Percentiles rank a stretch among this genome's conserved stretches.
phyloP scores from a whole-genome alignment of 2,797 vertebrate genomes.

The Chanos chanos region DNA sequence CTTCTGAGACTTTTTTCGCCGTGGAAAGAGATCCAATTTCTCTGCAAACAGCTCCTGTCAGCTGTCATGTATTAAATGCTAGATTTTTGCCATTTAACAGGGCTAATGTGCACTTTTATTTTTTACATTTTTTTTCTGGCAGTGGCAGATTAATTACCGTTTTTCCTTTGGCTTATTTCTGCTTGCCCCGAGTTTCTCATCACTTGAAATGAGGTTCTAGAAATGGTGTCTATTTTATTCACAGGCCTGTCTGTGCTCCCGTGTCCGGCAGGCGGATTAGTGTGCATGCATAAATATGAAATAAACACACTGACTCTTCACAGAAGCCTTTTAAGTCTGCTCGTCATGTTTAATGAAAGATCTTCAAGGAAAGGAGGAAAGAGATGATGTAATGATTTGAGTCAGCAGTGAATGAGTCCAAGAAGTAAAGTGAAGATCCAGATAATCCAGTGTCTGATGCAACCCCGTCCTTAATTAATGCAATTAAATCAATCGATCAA shows the following conservation, averaged over 20 bases:
- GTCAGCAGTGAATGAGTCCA: conserved; percentile 31
- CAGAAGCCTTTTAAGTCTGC: conserved; percentile 30
- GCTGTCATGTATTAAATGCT: conserved; percentile 14
- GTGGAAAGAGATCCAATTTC: conserved; percentile 25
- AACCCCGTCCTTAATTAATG: conserved; percentile 33
- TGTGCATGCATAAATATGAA: conserved; percentile 18
- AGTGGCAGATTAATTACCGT: conserved; percentile 19
- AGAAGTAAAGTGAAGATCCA: background rate
- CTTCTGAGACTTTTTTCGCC: conserved; percentile 5
- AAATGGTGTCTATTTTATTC: conserved; percentile 13
- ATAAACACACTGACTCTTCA: conserved; percentile 11
- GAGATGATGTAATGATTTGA: conserved; percentile 39
- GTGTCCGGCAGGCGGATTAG: conserved; percentile 1
- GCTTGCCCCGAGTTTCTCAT: too few relatives aligned
- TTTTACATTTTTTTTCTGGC: background rate
- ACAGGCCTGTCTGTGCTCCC: background rate
- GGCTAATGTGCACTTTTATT: background rate
- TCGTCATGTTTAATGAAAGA: conserved; percentile 49
- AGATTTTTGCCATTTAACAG: conserved; percentile 13
- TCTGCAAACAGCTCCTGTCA: conserved; percentile 15
- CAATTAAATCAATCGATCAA: conserved; percentile 48
- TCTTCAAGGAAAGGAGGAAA: conserved; percentile 29
- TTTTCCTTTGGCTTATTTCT: background rate
- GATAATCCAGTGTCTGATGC: conserved; percentile 23
- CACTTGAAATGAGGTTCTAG: too few relatives aligned